Evolutionary conservation across 2,888 invertebrate genomes (phyloP), one percentile per base, ranked within the genome.

Genomic region (Strigamia transsilvanica): DNA sequence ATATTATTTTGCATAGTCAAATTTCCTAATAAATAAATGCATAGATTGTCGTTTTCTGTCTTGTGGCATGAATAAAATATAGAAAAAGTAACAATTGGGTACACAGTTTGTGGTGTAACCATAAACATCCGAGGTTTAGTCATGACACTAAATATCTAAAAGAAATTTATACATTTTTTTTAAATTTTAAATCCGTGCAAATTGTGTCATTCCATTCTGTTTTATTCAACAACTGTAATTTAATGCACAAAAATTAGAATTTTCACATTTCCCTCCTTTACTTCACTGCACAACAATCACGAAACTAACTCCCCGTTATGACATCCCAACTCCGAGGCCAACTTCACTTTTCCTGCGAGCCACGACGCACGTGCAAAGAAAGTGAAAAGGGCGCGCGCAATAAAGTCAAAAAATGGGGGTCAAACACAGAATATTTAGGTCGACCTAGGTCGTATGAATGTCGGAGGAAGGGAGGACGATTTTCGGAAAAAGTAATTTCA

Each of bases 401-500:
- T 5, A 27, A 32, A 73, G 21, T 21, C n/a, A n/a, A 61, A 61
- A 61, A 12, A 61, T 61, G 61, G 73, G 73, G 73, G 73, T 73
- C 73, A 73, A 73, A 32, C 27, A 32, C 4, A 73, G 73, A 32
- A 73, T 32, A 73, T 32, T 32, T 73, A 73, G 73, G 73, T 73
- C 73, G 73, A 73, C 4, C 73, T 73, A 73, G 73, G 73, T 32
- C 73, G 73, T 73, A 73, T 13, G 32, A 73, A 73, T 73, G 73
- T 73, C 73, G 73, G 73, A 32, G 73, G 32, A 73, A 27, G 73
- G 73, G 73, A 73, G 73, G 73, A n/a, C 73, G 32, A 15, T 27
- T 73, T 73, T 73, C 27, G 27, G 73, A 27, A 73, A 73, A 73
- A 73, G 73, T 73, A 73, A 73, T 73, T 73, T 73, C 73, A 73